These are phyloP conservation scores for Monochamus alternatus DNA, from an alignment of 2,888 invertebrate genomes.

Conservation along the genomic window DNA sequence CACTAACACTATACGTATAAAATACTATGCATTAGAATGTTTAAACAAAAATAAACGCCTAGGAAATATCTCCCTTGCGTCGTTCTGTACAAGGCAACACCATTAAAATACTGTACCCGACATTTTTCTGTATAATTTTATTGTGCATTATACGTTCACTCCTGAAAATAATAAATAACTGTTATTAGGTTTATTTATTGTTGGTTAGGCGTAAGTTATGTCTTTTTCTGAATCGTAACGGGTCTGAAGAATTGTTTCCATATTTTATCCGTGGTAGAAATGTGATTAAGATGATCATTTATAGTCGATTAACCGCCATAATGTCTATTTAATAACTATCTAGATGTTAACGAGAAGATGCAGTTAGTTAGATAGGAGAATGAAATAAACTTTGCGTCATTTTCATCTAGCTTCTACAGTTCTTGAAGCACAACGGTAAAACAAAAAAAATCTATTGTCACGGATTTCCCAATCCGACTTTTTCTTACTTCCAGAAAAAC, in stretches of 20 bases:
- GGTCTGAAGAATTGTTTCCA: slow-evolving; percentile 6
- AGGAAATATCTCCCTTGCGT: too few relatives aligned
- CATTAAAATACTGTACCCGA: background rate
- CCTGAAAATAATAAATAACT: slow-evolving; percentile 13
- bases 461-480: too few relatives aligned
- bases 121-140: background rate
- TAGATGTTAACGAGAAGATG: slow-evolving; percentile 14
- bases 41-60: too few relatives aligned
- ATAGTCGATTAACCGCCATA: slow-evolving; percentile 29
- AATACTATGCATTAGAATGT: too few relatives aligned
- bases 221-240: slow-evolving; percentile 1
- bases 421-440: too few relatives aligned
- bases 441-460: too few relatives aligned
- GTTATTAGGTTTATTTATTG: background rate
- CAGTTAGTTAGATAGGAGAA: slow-evolving; percentile 14
- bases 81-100: background rate
- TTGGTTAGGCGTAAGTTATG: background rate
- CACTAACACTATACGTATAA: too few relatives aligned
- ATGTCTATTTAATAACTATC: slow-evolving; percentile 26
- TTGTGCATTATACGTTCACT: background rate
- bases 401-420: background rate
- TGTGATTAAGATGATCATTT: slow-evolving; percentile 27
- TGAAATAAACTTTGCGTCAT: background rate
- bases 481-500: too few relatives aligned
- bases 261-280: slow-evolving; percentile 2